Base-by-base conservation (phyloP, 2,888 invertebrate genomes). In the Drosophila prostipennis region DNA sequence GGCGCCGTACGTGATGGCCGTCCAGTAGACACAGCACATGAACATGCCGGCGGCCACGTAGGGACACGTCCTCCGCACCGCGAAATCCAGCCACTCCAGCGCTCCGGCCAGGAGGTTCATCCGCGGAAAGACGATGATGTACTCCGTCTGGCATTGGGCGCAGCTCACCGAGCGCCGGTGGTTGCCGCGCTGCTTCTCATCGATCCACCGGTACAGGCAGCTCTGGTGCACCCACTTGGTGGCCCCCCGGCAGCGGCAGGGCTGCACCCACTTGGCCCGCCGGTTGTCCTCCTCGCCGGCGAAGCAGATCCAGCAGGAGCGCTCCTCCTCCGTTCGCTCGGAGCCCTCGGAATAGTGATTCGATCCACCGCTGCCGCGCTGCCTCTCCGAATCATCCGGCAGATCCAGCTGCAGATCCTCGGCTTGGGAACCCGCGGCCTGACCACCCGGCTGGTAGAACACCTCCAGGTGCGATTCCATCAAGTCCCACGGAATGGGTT, bases 171-270 rank as follows among this genome's bases (percentile, higher is more conserved):
- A 95, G 7, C 95, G 94, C 11, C 95, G 94, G 67, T 96, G 95
- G 89, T 98, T 97, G 49, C 98, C 98, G 88, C 96, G 96, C 89
- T 98, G 98, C 90, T 98, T 98, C 92, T 99, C 98, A 91, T 99
- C 99, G 4, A 99, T 97, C 99, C 98, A 99, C 86, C 98, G 94
- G 91, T 98, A 98, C 37, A 99, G 94, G 89, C 99, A 99, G 60
- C 95, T 95, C 91, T 98, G 98, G 90, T 99, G 99, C 10, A 98
- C 98, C 98, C 98, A 98, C 93, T 97, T 97, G 16, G 98, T 97
- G 11, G 98, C 97, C 58, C 98, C 99, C 79, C 96, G 94, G 91
- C 99, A 98, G 89, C 96, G 95, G 91, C 99, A 99, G 2, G 99
- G 99, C 89, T 97, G 96, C 5, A 98, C 97, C 99, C 99, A 99